phyloP scores from a whole-genome alignment of 1,140 invertebrate species.

The Drosophila rufa region DNA sequence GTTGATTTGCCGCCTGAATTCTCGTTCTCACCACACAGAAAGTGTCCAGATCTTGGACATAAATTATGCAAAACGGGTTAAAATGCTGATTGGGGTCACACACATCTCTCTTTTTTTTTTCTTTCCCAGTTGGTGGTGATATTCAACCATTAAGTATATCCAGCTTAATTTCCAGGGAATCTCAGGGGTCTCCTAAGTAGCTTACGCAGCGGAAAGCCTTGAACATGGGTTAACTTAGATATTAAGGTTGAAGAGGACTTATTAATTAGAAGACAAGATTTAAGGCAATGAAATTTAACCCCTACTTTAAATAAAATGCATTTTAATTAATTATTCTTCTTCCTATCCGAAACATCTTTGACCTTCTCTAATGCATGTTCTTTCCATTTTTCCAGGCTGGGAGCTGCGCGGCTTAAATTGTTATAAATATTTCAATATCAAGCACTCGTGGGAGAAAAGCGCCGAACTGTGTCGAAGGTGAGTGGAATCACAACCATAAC shows the following conservation, averaged over 20 bases:
- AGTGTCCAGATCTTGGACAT: conserved; percentile 38
- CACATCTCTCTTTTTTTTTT: background rate
- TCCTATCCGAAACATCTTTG: conserved; percentile 12
- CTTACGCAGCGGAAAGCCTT: background rate
- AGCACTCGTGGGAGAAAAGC: conserved; percentile 97
- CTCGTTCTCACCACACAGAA: conserved; percentile 53
- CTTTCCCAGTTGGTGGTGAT: conserved; percentile 33
- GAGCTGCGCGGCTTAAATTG: conserved; percentile 95
- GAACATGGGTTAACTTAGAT: background rate
- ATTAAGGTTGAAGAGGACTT: background rate
- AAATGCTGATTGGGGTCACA: conserved; percentile 59
- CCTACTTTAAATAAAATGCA: background rate
- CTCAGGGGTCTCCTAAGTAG: background rate
- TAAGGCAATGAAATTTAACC: background rate
- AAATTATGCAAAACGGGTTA: conserved; percentile 76
- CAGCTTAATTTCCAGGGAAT: conserved; percentile 27
- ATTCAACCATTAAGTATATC: conserved; percentile 39
- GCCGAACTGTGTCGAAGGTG: conserved; percentile 97
- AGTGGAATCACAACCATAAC: conserved; percentile 82
- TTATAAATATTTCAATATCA: conserved; percentile 98
- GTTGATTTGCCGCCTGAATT: conserved; percentile 10
- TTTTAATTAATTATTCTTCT: conserved; percentile 1
- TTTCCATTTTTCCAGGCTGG: conserved; percentile 90
- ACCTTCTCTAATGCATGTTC: conserved; percentile 56
- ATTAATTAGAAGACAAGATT: background rate